Evolutionary conservation across 2,888 invertebrate genomes (phyloP), one percentile per base, ranked within the genome.

Genomic region (Drosophila macrospina): DNA sequence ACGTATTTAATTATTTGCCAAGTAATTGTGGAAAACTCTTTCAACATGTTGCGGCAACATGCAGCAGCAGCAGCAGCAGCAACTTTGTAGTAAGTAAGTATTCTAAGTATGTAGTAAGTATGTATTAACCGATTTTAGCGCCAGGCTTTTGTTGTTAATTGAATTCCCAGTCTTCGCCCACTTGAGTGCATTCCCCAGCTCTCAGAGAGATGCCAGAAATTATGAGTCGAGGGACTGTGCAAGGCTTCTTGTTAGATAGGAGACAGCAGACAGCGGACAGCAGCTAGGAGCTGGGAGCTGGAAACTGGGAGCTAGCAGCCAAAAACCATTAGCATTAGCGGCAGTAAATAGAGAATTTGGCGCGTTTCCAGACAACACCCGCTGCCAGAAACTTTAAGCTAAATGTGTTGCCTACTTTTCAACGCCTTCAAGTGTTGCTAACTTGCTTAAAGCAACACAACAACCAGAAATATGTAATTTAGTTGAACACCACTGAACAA

Each of bases 251-350:
- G 34, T 57, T 44, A 50, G 65, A 44, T 54, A 62, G 63, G 10
- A 37, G 51, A 20, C 20, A 20, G 20, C 20, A 20, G 20, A 1
- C 20, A 20, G 16, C 4, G n/a, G 42, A 24, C 4, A n/a, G 47
- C 11, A 28, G 41, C 57, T n/a, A 62, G 63, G 8, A 37, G 50
- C 3, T 2, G 36, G 34, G 5, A 44, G 26, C 45, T 26, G 0
- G 11, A 24, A 30, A 7, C 30, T 6, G 8, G 16, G 10, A 24
- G 42, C 42, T 6, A n/a, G 47, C 11, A 28, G 41, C 57, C 69
- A 68, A 66, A 59, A 78, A 65, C 88, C 79, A 87, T 87, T 87
- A 81, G 88, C 82, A 71, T 73, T 78, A 71, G 70, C 69, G 70
- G 55, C 69, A 68, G 80, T 57, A 73, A 82, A 68, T 75, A 55